phyloP scores from a whole-genome alignment of 2,888 invertebrate genomes.

The Agrochola lota region DNA sequence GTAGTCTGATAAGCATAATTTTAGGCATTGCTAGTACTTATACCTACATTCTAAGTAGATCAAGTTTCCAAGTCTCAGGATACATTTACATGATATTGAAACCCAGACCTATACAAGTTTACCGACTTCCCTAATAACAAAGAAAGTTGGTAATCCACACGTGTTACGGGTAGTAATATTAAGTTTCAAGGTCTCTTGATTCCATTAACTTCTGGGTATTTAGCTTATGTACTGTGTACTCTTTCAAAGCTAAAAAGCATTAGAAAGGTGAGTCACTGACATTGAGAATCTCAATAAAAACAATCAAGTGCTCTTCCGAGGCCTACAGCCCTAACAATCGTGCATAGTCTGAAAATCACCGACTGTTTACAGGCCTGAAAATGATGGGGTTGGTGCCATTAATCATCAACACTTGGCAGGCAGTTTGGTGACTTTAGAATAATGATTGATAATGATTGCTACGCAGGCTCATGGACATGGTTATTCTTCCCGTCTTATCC shows the following conservation, averaged over 20 bases:
- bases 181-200: constrained; percentile 45
- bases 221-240: not conserved
- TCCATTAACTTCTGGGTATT: constrained; percentile 2
- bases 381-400: no score
- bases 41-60: not conserved
- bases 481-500: no score
- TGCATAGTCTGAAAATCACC: not conserved
- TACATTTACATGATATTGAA: constrained; percentile 62
- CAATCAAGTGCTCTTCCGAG: not conserved
- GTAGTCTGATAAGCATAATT: not conserved
- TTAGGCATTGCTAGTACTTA: not conserved
- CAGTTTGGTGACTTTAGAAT: no score
- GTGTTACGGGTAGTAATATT: constrained; percentile 54
- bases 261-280: not conserved
- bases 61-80: constrained; percentile 7
- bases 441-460: no score
- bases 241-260: not conserved
- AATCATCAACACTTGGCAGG: not conserved
- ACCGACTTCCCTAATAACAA: constrained; percentile 56
- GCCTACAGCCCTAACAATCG: not conserved
- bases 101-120: constrained; percentile 56
- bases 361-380: not conserved
- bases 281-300: not conserved
- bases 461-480: no score
- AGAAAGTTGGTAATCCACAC: constrained; percentile 51